Evolutionary conservation across 1,140 invertebrate species (phyloP).

Genomic region (Eumaeus atala): DNA sequence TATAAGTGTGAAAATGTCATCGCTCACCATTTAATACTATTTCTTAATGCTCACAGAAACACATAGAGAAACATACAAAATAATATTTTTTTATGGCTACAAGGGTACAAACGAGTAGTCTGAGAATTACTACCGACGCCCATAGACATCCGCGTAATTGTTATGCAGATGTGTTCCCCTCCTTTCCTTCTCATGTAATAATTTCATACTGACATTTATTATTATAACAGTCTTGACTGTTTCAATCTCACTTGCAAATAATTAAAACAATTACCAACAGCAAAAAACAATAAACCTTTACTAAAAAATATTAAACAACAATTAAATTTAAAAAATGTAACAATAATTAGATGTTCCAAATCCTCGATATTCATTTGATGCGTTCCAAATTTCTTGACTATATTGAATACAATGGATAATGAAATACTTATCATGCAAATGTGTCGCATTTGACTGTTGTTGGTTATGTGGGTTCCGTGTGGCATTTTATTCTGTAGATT

Average conservation of each 20-base stretch:
- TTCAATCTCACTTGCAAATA: not conserved
- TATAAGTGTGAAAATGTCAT: too few species aligned
- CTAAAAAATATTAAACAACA: not conserved
- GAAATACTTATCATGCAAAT: not conserved
- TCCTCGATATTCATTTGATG: not conserved
- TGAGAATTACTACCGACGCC: too few species aligned
- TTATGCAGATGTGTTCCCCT: too few species aligned
- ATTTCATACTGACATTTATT: too few species aligned
- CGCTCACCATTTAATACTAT: too few species aligned
- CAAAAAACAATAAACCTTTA: too few species aligned
- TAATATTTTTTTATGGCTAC: too few species aligned
- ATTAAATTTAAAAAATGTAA: not conserved
- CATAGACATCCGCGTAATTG: too few species aligned
- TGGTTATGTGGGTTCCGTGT: not conserved
- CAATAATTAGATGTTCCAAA: not conserved
- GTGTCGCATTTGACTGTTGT: not conserved
- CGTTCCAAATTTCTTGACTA: not conserved
- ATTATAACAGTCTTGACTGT: not conserved
- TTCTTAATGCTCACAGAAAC: too few species aligned
- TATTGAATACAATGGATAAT: conserved; percentile 3
- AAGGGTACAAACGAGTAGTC: too few species aligned
- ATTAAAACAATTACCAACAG: too few species aligned
- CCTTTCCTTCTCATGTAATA: not conserved
- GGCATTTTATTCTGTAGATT: not conserved
- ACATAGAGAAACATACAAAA: too few species aligned